These are phyloP conservation scores for Taenaris catops DNA, from an alignment of 2,888 invertebrate species.

Conservation along the genomic window DNA sequence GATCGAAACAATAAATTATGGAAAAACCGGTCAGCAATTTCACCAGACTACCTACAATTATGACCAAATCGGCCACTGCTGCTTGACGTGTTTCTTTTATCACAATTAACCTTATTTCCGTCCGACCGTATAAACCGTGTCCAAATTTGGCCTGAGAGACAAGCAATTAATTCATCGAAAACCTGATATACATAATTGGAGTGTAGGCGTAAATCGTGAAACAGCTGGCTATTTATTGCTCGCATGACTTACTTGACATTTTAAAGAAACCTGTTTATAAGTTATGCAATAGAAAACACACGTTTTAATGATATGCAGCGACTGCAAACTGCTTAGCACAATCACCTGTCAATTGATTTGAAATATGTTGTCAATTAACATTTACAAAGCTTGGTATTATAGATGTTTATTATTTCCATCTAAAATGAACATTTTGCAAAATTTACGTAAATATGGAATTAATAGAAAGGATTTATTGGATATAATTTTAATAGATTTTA, in stretches of 20 bases:
- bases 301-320: slow-evolving; percentile 44
- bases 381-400: no score
- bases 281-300: slow-evolving; percentile 68
- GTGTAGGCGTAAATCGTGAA: slow-evolving; percentile 43
- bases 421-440: no score
- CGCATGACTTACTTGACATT: slow-evolving; percentile 56
- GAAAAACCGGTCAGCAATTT: slow-evolving; percentile 10
- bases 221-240: slow-evolving; percentile 54
- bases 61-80: slow-evolving; percentile 8
- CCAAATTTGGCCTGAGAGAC: slow-evolving; percentile 40
- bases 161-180: slow-evolving; percentile 46
- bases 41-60: slow-evolving; percentile 1
- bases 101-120: slow-evolving; percentile 37
- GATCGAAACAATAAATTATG: slow-evolving; percentile 5
- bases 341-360: slow-evolving; percentile 55
- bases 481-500: no score
- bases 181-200: slow-evolving; percentile 44
- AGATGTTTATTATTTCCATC: no score
- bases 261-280: slow-evolving; percentile 59
- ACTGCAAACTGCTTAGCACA: slow-evolving; percentile 49
- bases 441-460: no score
- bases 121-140: slow-evolving; percentile 32
- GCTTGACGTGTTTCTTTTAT: slow-evolving; percentile 14
- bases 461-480: no score
- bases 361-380: slow-evolving; percentile 27